These are phyloP conservation scores for Pseudomyrmex pallidus DNA, from an alignment of 1,140 invertebrate genomes.

Conservation along the genomic window DNA sequence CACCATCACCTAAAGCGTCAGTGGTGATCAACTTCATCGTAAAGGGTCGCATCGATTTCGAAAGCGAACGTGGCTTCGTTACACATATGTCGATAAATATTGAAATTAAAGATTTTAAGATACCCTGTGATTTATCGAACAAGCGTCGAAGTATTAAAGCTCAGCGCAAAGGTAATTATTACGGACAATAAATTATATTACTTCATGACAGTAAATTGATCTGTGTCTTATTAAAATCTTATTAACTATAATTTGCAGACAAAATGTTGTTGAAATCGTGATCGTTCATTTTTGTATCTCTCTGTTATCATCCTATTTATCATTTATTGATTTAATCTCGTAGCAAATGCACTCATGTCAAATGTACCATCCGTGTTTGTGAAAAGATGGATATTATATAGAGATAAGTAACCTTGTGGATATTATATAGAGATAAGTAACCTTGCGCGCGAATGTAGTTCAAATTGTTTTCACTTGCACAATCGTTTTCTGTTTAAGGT, in stretches of 20 bases:
- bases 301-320: conserved; percentile 26
- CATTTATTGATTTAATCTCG: conserved; percentile 22
- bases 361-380: background rate
- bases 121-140: background rate
- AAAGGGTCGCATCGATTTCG: background rate
- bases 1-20: conserved; percentile 38
- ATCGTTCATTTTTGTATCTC: conserved; percentile 13
- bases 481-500: conserved; percentile 7
- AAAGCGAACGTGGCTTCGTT: background rate
- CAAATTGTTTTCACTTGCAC: background rate
- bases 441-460: background rate
- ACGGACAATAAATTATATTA: background rate
- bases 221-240: conserved; percentile 6
- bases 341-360: background rate
- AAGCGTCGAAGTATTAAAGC: background rate
- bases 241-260: conserved; percentile 16
- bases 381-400: background rate
- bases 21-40: conserved; percentile 39
- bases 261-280: background rate
- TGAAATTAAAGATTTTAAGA: background rate
- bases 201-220: background rate
- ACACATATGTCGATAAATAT: background rate
- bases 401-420: background rate
- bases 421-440: background rate
- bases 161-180: background rate